Conservation (phyloP, 2,113 vertebrate species). For the Panurus biarmicus region DNA sequence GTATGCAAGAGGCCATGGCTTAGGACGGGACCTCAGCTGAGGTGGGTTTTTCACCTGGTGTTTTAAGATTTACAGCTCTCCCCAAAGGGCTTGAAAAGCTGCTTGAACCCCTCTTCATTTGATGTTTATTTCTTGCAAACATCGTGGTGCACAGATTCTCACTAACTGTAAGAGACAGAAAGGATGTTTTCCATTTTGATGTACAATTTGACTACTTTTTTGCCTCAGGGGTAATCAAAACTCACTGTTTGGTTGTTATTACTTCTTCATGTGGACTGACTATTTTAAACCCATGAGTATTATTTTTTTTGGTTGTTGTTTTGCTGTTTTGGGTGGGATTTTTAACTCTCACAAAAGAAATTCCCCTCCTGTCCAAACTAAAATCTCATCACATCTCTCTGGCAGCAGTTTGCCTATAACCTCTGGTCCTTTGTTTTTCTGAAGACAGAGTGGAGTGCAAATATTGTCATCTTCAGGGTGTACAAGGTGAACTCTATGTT, state of each 20-base stretch:
- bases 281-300: neutral
- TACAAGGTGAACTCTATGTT: neutral
- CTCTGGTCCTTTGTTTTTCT: neutral
- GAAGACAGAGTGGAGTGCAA: neutral
- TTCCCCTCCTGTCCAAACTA: neutral
- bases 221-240: neutral
- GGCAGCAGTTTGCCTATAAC: neutral
- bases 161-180: neutral
- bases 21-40: neutral
- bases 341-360: neutral
- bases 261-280: neutral
- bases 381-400: neutral
- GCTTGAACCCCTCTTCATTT: neutral
- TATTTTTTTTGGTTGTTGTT: neutral
- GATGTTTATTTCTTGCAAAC: neutral
- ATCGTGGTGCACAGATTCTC: neutral
- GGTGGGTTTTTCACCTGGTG: neutral
- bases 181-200: neutral
- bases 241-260: neutral
- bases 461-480: neutral
- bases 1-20: neutral
- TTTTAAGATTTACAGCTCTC: neutral
- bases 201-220: neutral
- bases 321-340: neutral
- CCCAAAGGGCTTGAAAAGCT: neutral